Base-by-base conservation (phyloP, 2,113 vertebrate species). In the Saguinus imperator region DNA sequence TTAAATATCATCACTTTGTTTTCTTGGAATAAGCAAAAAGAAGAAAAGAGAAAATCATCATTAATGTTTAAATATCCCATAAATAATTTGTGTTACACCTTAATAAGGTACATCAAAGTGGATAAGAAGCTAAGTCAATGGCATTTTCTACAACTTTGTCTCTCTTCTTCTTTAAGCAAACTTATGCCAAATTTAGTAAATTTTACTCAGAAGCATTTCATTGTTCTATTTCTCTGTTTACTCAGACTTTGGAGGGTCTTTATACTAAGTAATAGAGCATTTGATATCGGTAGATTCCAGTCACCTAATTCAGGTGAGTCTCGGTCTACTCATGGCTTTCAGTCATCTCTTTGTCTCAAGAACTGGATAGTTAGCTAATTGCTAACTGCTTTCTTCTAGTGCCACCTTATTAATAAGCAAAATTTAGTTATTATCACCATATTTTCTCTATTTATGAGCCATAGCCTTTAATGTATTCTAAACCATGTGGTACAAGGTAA, bases 61-160 rank as follows among this genome's bases (percentile, higher is more conserved):
- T 68, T 81, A 85, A 76, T 70, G 18, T 61, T 85, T 87, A 95
- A 88, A 75, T 84, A 75, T 29, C 37, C 23, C 27, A 85, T 84
- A 84, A 75, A 94, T 87, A 85, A 90, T 87, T 82, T 87, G 81
- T 89, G 10, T 66, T 83, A 23, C 3, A 52, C 6, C 70, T 75
- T 79, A 95, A 37, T 95, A 88, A 87, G 76, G 27, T 91, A 92
- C 89, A 94, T 85, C 8, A 66, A 95, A 73, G 29, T 64, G 6
- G 57, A 10, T 92, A 89, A 76, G 57, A 80, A 96, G 66, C 81
- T 85, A 68, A 94, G 92, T 70, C 55, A 81, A 70, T 75, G 85
- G 29, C 40, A 75, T 81, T 92, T 96, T 35, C n/a, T 83, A 27
- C 83, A 21, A 20, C 6, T 85, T 96, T 77, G 85, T 21, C 55